Evolutionary conservation across 2,113 vertebrate species (phyloP).

Genomic region (Tragelaphus scriptus): DNA sequence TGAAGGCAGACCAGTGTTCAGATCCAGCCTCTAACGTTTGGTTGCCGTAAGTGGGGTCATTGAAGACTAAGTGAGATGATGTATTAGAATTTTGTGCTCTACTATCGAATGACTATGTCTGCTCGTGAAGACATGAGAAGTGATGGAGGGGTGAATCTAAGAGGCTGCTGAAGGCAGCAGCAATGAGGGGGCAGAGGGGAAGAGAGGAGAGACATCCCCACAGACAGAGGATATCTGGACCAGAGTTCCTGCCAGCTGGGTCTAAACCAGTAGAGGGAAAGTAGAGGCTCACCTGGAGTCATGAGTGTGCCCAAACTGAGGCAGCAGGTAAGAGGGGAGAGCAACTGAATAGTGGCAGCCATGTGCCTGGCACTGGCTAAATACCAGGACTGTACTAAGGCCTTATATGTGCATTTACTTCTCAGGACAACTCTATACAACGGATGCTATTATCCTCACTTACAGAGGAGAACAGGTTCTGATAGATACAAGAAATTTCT

Average conservation of each 20-base stretch:
- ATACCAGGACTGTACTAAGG: not conserved
- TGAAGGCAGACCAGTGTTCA: not conserved
- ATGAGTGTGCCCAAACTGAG: not conserved
- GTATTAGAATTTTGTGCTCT: not conserved
- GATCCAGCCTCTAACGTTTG: not conserved
- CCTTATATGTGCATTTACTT: not conserved
- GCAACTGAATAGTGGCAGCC: too few species aligned
- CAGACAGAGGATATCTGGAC: not conserved
- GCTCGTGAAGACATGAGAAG: not conserved
- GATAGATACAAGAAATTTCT: not conserved
- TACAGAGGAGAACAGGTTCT: not conserved
- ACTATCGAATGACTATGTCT: not conserved
- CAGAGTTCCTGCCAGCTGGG: not conserved
- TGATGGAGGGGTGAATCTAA: not conserved
- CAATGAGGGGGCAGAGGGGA: not conserved
- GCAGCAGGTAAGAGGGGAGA: not conserved
- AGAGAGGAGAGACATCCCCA: not conserved
- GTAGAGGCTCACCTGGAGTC: not conserved
- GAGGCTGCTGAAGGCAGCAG: not conserved
- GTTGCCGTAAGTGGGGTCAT: not conserved
- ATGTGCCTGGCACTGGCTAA: not conserved
- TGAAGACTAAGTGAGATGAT: not conserved
- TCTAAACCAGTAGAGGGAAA: not conserved
- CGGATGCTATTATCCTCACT: not conserved
- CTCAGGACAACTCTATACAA: not conserved